Base-by-base conservation (phyloP, 1,140 invertebrate species). In the Brachionus rotundiformis region DNA sequence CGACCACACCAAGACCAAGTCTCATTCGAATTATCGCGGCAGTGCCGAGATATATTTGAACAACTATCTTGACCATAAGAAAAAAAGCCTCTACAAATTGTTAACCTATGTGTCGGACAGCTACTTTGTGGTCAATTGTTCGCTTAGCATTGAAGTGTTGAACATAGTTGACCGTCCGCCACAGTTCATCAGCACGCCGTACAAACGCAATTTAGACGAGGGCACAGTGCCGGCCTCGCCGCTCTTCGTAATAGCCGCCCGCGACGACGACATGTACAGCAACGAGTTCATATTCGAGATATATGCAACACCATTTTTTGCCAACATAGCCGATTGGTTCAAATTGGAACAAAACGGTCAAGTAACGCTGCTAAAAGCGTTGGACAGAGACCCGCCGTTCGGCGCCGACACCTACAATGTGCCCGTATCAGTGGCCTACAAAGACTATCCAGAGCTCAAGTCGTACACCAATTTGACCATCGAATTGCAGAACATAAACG, bases 21-120 rank as follows among this genome's bases (percentile, higher is more conserved):
- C 29, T 2, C 54, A 54, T 13, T 13, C 29, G 8, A 79, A 79
- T 39, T 79, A 79, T 13, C 19, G 36, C 2, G 76, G 76, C 29
- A 59, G 44, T 39, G 76, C 76, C 27, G 76, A 79, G 27, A 27
- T 79, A 8, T 79, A 59, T 11, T 3, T 79, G 1, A 79, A 79
- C 36, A 79, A 54, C 27, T 79, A 10, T 79, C 47, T 79, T 8
- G 76, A 79, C 27, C 54, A 27, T 25, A 79, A 61, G 1, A 54
- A 59, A 59, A 54, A 59, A 31, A 25, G 8, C 23, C 11, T 79
- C 0, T 79, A 79, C 8, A 7, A 59, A 11, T 2, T 79, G 23
- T 23, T 36, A 2, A 41, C 59, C 3, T 79, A 36, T 33, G 76
- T 79, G 25, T 79, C 76, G 23, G 76, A 79, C 25, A 79, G 76